phyloP scores from a whole-genome alignment of 2,888 invertebrate genomes.

The Scaptomyza polygonia region DNA sequence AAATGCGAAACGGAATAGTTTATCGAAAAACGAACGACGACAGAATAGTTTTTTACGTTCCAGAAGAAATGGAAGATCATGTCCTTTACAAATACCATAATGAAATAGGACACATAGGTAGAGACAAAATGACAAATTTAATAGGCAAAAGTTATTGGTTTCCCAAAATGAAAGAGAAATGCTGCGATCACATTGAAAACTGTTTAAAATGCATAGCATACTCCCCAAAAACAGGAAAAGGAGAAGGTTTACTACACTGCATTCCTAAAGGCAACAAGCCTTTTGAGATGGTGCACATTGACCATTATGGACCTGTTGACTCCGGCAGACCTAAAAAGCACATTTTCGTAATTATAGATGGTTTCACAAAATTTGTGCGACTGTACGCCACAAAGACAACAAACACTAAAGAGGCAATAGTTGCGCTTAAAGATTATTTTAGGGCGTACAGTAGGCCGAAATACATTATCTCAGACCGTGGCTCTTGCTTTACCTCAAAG shows the following conservation, averaged over 20 bases:
- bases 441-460: background rate
- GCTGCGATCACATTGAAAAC: background rate
- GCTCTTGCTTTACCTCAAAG: too few species aligned
- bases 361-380: too few species aligned
- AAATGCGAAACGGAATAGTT: background rate
- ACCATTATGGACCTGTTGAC: too few species aligned
- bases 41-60: too few species aligned
- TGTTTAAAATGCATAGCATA: constrained; percentile 1
- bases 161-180: background rate
- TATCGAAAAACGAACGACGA: background rate
- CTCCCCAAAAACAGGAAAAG: background rate
- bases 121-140: constrained; percentile 1
- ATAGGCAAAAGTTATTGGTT: background rate
- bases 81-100: background rate
- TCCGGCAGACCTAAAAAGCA: too few species aligned
- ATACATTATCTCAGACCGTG: background rate
- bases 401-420: too few species aligned
- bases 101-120: background rate
- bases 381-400: too few species aligned
- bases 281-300: background rate
- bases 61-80: background rate
- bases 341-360: too few species aligned
- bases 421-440: too few species aligned
- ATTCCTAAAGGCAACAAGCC: constrained; percentile 1
- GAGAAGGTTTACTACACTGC: background rate